Evolutionary conservation across 2,113 vertebrate genomes (phyloP), one percentile per base, ranked within the genome.

Genomic region (Salvelinus fontinalis): DNA sequence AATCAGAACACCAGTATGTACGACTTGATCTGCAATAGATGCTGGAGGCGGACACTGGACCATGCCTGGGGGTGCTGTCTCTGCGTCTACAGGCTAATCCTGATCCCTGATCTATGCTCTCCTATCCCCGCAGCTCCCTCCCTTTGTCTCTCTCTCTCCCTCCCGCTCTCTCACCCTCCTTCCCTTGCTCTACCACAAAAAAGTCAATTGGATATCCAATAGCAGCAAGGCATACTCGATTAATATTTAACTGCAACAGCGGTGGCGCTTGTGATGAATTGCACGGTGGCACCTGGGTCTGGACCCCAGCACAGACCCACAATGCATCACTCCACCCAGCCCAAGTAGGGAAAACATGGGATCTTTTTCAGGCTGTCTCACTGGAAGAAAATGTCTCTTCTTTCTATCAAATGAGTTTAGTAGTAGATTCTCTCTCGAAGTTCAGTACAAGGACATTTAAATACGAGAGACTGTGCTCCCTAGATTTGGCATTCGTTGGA

Each of bases 191-290:
- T 77, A 85, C 82, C 14, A n/a, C 71, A 51, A 69, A 88, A 34
- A 88, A 80, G 77, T 79, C 81, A 85, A 85, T 85, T 82, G 82
- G 82, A 81, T 84, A 87, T 85, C 65, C 75, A 74, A 86, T 86
- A 80, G 88, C 26, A 13, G 70, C 70, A 74, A 14, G 78, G 77
- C 73, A 75, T 71, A 79, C 71, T 77, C 18, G 69, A 85, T 87
- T 89, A 83, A 85, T 85, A 85, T 77, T 87, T 85, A 84, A 87
- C 81, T 67, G 77, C 60, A 73, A 54, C 78, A 77, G 78, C 44
- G 22, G 70, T 44, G 12, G 3, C 2, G 31, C 77, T 83, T 62
- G 65, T 26, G 6, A 72, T 74, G 70, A 75, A 34, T 67, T 60
- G 71, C 75, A 75, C 34, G 67, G 76, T 34, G 57, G 26, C 31